Evolutionary conservation across 2,113 vertebrate genomes (phyloP).

Genomic region (Psophia crepitans): DNA sequence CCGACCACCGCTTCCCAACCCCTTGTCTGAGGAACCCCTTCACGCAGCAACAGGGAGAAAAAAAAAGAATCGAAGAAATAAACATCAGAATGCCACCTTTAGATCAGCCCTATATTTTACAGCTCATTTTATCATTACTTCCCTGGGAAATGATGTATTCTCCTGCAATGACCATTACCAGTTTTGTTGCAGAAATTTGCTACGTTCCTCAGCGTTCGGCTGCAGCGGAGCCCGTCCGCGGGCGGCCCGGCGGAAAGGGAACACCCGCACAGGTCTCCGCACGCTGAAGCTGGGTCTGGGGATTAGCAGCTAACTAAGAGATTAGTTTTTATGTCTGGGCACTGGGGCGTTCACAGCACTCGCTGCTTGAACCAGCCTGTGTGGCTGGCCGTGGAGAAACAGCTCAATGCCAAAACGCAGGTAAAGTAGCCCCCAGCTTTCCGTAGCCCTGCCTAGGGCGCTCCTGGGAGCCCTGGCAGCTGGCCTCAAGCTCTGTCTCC

Average conservation of each 20-base stretch:
- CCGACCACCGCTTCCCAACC: neutral
- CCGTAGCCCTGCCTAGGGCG: neutral
- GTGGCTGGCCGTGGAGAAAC: neutral
- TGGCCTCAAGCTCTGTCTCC: neutral
- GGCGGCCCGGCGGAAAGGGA: neutral
- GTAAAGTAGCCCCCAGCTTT: neutral
- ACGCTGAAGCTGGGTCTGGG: neutral
- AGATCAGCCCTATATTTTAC: neutral
- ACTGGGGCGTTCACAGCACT: neutral
- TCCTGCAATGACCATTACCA: neutral
- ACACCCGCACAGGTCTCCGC: neutral
- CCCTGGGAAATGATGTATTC: neutral
- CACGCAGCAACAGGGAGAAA: accelerated
- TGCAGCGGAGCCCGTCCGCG: neutral
- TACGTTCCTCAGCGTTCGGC: neutral
- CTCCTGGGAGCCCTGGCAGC: neutral
- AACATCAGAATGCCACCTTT: neutral
- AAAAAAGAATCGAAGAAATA: neutral
- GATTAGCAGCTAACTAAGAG: neutral
- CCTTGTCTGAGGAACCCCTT: neutral
- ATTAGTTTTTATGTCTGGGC: neutral
- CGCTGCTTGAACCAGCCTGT: neutral
- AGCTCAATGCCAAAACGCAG: neutral
- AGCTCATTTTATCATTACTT: neutral
- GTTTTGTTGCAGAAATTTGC: neutral